These are phyloP conservation scores for Microctenopoma stevenorrisi DNA, from an alignment of 2,797 vertebrate species.

Conservation along the genomic window DNA sequence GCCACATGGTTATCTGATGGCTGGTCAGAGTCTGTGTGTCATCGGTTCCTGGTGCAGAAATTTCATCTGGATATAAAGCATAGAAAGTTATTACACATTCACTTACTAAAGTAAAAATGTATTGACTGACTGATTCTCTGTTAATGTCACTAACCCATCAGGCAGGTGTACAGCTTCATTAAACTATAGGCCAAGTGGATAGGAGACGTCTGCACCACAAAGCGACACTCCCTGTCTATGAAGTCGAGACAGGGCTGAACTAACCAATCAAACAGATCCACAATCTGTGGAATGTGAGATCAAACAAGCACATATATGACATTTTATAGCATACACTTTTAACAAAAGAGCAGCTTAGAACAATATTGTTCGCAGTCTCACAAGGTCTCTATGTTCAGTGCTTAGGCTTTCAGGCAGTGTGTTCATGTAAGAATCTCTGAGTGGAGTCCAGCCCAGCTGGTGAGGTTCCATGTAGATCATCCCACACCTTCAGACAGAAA, in stretches of 20 bases:
- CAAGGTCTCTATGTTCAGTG: slow-evolving; percentile 86
- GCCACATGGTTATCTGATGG: slow-evolving; percentile 89
- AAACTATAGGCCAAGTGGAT: slow-evolving; percentile 88
- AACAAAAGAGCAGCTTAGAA: background rate
- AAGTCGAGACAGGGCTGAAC: slow-evolving; percentile 92
- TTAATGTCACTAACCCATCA: slow-evolving; percentile 85
- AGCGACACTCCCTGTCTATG: slow-evolving; percentile 83
- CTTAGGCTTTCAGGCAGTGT: slow-evolving; percentile 85
- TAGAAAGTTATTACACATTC: slow-evolving; percentile 4
- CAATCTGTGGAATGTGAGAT: slow-evolving; percentile 79
- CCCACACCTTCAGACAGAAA: slow-evolving; percentile 86
- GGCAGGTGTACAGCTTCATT: slow-evolving; percentile 89
- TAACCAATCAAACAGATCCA: slow-evolving; percentile 91
- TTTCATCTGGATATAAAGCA: slow-evolving; percentile 85
- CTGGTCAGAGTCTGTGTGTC: slow-evolving; percentile 81
- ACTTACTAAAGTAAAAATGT: background rate
- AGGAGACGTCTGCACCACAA: slow-evolving; percentile 87
- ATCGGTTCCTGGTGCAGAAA: slow-evolving; percentile 64
- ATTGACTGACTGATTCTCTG: background rate
- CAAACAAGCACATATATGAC: slow-evolving; percentile 27
- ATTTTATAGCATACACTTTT: background rate
- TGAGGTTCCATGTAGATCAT: slow-evolving; percentile 98
- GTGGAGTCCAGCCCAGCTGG: slow-evolving; percentile 91
- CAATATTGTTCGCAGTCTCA: slow-evolving; percentile 61
- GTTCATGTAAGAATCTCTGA: slow-evolving; percentile 93